Base-by-base conservation (phyloP, 2,113 vertebrate genomes). In the Nothocercus julius region DNA sequence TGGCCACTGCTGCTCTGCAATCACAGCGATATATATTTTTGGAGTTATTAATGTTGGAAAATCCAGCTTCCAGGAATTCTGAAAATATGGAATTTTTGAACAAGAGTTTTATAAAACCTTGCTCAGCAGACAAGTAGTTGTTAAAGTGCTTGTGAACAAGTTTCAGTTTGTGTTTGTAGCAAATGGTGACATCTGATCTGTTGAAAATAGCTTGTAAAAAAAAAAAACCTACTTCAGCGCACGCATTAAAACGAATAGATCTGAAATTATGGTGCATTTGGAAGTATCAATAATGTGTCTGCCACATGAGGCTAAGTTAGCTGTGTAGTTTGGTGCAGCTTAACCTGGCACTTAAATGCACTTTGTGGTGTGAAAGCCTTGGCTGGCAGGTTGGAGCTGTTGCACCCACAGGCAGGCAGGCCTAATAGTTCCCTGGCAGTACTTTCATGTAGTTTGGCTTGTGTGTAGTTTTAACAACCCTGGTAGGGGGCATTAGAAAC, bases 401-500 rank as follows among this genome's bases (percentile, higher is more conserved):
- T 82, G 64, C 91, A 56, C 73, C 85, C 72, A 30, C 40, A 78
- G 68, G 61, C 73, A 73, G 67, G 59, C 4, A 13, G 27, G 68
- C 54, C 32, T 25, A 24, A 32, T 11, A 27, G 28, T 58, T 82
- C 79, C 28, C 63, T 95, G 93, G 47, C 74, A 81, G n/a, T 74
- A 34, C 87, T 90, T 81, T 69, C 72, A 83, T 90, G 6, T 92
- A 22, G 21, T 69, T 91, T 93, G 85, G 85, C 83, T 90, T 88
- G n/a, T 49, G 38, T 75, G 51, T 64, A 53, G 59, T 59, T 95
- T 94, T 82, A 82, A 93, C 47, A 90, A 85, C 56, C 45, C 77
- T 77, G 30, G 80, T 78, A 76, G 82, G 82, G 62, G 68, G 90
- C 97, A 96, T 93, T 47, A 63, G 92, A 90, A 94, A 74, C 77